Percentiles rank a stretch among this genome's conserved stretches.
These are phyloP conservation scores for Tragelaphus strepsiceros DNA, from an alignment of 2,113 vertebrate genomes.

Conservation along the genomic window DNA sequence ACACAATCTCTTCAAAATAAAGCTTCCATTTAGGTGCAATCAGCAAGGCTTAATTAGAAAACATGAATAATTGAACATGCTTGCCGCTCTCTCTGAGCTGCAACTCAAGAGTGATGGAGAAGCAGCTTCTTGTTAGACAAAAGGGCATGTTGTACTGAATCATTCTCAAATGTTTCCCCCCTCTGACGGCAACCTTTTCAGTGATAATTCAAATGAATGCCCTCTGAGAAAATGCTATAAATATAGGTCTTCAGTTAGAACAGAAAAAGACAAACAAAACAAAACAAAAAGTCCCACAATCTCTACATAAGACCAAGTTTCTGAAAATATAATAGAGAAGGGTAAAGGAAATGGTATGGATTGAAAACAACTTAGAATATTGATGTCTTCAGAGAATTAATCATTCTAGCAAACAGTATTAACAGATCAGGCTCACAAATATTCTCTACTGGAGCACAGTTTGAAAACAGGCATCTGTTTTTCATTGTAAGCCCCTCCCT, in stretches of 20 bases:
- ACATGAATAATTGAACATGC: constrained; percentile 71
- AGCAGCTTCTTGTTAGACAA: constrained; percentile 51
- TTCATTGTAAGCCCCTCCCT: background rate
- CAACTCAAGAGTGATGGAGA: constrained; percentile 22
- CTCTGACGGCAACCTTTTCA: constrained; percentile 49
- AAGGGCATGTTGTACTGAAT: constrained; percentile 43
- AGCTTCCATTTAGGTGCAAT: constrained; percentile 65
- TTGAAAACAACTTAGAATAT: background rate
- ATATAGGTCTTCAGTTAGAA: constrained; percentile 10
- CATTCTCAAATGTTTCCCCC: background rate
- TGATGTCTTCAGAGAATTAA: background rate
- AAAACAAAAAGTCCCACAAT: background rate
- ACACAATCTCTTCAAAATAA: constrained; percentile 63
- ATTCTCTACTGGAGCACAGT: background rate
- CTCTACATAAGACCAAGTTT: background rate
- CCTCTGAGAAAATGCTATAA: constrained; percentile 52
- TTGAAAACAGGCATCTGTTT: background rate
- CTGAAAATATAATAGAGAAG: background rate
- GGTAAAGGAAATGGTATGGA: background rate
- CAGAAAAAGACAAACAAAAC: background rate
- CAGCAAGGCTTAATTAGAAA: constrained; percentile 75
- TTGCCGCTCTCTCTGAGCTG: constrained; percentile 46
- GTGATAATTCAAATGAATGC: constrained; percentile 43
- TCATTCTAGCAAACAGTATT: background rate
- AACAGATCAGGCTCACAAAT: background rate